Base-by-base conservation (phyloP, 2,888 invertebrate genomes). In the Leptogaster cylindrica region DNA sequence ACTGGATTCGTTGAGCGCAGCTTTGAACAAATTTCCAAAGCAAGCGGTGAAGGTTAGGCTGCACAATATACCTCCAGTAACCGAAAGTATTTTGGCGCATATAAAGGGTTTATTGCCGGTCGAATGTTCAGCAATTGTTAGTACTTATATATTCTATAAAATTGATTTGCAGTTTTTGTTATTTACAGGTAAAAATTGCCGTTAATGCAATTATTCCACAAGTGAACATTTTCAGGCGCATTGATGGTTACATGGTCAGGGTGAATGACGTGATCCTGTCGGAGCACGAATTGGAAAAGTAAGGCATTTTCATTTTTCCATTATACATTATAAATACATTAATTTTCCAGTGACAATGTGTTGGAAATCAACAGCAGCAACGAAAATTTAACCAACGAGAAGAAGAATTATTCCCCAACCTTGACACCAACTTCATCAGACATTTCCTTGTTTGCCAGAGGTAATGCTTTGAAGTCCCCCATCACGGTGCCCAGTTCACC, bases 211-310 rank as follows among this genome's bases (percentile, higher is more conserved):
- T 75, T 74, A 52, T 74, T 65, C 78, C 77, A 7, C 72, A 84
- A 67, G 89, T 90, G 1, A 89, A 89, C 75, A 84, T 92, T 63
- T 90, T 89, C 79, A 89, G 88, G 74, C 84, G 90, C 74, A 84
- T 86, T 12, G 85, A 85, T 72, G 85, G 86, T 73, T 83, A 86
- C 28, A 81, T 90, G 69, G 87, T 86, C 73, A 89, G 87, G 66
- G 86, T 92, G 68, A 91, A 91, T 78, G 87, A 87, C 74, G 86
- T 88, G 10, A 84, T 92, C 48, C 80, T 84, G 31, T 82, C 88
- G 74, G 89, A 89, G 74, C 83, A 83, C 72, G 86, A 87, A 69
- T 77, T 83, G 68, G 78, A 83, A 71, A 82, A 83, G 79, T 79
- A 31, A 28, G 58, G 48, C 50, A n/a, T 18, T 46, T 27, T 1